Conservation (phyloP, 2,797 vertebrate species). For the Bucorvus abyssinicus region DNA sequence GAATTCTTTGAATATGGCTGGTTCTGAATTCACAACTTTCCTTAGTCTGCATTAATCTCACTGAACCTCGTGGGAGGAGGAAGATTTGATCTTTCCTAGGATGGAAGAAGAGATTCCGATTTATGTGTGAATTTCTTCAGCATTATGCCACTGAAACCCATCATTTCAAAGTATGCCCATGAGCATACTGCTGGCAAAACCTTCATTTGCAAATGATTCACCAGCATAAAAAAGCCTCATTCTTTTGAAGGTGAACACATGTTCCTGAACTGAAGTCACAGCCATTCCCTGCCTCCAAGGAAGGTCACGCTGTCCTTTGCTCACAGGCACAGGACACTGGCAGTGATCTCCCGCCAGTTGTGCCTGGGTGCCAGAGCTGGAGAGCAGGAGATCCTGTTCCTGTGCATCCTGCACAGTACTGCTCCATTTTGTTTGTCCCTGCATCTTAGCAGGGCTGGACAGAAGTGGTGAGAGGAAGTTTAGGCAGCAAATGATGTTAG, state of each 20-base stretch:
- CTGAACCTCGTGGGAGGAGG: neutral
- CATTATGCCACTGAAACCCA: neutral
- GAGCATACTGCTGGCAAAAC: neutral
- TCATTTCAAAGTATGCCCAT: too few species aligned
- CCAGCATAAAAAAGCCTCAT: neutral
- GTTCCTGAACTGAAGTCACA: neutral
- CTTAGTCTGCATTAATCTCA: neutral
- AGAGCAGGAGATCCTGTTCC: neutral
- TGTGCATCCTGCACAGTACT: neutral
- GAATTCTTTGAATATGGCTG: neutral
- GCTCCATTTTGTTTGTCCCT: neutral
- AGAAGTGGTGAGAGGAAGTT: neutral
- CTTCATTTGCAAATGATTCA: neutral
- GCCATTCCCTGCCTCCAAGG: neutral
- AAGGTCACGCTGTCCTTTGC: neutral
- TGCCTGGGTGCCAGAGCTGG: neutral
- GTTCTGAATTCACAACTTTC: neutral
- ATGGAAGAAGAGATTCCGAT: neutral
- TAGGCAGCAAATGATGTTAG: too few species aligned
- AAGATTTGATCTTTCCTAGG: neutral
- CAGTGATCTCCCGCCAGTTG: rapidly evolving
- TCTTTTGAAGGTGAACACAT: neutral
- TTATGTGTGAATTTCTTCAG: neutral
- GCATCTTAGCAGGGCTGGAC: neutral
- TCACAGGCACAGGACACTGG: neutral